These are phyloP conservation scores for Lophotriccus pileatus DNA, from an alignment of 2,797 vertebrate species.

Conservation along the genomic window DNA sequence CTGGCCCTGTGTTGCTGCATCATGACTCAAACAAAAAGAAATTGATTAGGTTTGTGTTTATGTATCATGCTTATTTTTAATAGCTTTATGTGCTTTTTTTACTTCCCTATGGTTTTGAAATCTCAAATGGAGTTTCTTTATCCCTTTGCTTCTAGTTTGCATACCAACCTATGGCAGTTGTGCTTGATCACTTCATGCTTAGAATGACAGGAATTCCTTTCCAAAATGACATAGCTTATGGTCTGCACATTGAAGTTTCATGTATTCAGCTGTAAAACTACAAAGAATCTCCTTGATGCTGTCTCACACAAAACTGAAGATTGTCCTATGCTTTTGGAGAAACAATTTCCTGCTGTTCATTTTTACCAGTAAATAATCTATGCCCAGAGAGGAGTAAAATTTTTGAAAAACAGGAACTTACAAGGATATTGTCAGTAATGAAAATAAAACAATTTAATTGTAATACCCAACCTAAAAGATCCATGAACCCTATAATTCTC, in stretches of 20 bases:
- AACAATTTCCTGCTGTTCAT: not conserved
- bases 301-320: not conserved
- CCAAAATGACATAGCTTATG: not conserved
- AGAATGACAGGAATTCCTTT: not conserved
- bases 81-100: not conserved
- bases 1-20: fast-evolving
- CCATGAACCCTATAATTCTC: not conserved
- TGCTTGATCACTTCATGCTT: not conserved
- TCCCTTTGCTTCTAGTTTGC: not conserved
- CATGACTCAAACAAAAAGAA: not conserved
- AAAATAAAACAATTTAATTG: not conserved
- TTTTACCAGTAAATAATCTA: not conserved
- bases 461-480: not conserved
- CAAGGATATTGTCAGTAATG: not conserved
- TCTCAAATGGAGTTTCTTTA: not conserved
- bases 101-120: not conserved
- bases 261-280: not conserved
- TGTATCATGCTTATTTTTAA: not conserved
- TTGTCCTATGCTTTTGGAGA: not conserved
- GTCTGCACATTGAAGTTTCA: not conserved
- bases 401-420: not conserved
- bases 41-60: not conserved
- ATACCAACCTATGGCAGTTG: not conserved
- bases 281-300: not conserved
- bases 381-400: not conserved